A percentile compares a stretch with the other conserved stretches of the same genome.
These are phyloP conservation scores for Panurus biarmicus DNA, from an alignment of 2,113 vertebrate genomes.

Conservation along the genomic window DNA sequence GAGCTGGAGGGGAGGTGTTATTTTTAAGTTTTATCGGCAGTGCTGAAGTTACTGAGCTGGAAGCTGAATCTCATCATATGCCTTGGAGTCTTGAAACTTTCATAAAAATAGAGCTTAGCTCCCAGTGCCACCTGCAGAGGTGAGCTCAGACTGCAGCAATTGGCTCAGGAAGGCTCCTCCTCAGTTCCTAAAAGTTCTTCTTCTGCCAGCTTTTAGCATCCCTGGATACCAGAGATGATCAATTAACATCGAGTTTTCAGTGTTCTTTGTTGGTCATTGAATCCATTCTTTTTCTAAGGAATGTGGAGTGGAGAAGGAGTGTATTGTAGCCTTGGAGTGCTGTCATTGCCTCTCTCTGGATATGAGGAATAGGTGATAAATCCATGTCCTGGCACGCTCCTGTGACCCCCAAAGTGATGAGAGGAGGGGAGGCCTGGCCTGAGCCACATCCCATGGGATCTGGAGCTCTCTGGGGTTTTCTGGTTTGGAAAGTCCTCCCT, in stretches of 20 bases:
- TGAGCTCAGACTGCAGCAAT: neutral
- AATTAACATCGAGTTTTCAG: neutral
- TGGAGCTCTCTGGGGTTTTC: neutral
- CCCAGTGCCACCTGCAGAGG: neutral
- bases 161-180: neutral
- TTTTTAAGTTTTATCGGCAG: slow-evolving; percentile 16
- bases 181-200: neutral
- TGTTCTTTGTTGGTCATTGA: neutral
- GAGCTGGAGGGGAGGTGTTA: slow-evolving; percentile 28
- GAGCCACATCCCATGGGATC: neutral
- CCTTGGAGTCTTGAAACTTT: slow-evolving; percentile 1
- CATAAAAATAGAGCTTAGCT: neutral
- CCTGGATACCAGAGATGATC: neutral
- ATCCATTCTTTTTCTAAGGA: neutral
- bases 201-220: neutral
- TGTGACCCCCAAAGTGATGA: neutral
- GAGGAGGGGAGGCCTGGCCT: neutral
- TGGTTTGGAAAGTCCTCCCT: neutral
- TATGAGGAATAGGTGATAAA: neutral
- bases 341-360: neutral
- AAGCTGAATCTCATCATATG: slow-evolving; percentile 5
- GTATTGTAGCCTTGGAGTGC: neutral
- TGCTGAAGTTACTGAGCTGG: neutral
- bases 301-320: neutral
- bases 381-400: neutral